Conservation (phyloP, 1,140 invertebrate species). For the Zelostemma sp. region DNA sequence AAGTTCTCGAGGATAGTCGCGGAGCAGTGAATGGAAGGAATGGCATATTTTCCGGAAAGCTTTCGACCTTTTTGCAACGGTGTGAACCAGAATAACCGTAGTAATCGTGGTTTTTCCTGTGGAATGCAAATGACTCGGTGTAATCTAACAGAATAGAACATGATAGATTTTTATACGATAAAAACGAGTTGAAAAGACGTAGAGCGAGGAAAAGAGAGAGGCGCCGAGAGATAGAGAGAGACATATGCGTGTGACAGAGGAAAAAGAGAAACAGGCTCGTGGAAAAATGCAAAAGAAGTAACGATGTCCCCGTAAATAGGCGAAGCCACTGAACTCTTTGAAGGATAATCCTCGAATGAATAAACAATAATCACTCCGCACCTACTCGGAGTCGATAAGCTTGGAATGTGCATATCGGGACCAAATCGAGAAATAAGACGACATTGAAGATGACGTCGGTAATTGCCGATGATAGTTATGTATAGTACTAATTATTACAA, state of each 20-base stretch:
- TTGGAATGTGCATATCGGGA: slow-evolving; percentile 47
- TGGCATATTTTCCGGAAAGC: slow-evolving; percentile 36
- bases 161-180: slow-evolving; percentile 27
- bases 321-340: slow-evolving; percentile 62
- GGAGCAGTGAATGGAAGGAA: slow-evolving; percentile 30
- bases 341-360: slow-evolving; percentile 65
- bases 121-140: slow-evolving; percentile 16
- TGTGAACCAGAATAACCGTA: slow-evolving; percentile 5
- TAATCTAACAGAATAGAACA: slow-evolving; percentile 24
- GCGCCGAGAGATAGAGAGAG: slow-evolving; percentile 11
- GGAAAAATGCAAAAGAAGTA: slow-evolving; percentile 57
- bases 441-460: slow-evolving; percentile 48
- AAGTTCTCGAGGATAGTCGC: slow-evolving; percentile 38
- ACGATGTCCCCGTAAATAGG: slow-evolving; percentile 58
- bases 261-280: slow-evolving; percentile 28
- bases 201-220: slow-evolving; percentile 25
- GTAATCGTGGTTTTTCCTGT: slow-evolving; percentile 11
- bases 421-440: slow-evolving; percentile 44
- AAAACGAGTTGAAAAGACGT: slow-evolving; percentile 36
- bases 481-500: slow-evolving; percentile 26
- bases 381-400: slow-evolving; percentile 50
- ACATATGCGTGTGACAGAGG: neutral
- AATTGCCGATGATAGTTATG: slow-evolving; percentile 44
- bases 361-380: slow-evolving; percentile 62
- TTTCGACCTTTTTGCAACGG: slow-evolving; percentile 36